These are phyloP conservation scores for Colletes gigas DNA, from an alignment of 1,140 invertebrate species.

Conservation along the genomic window DNA sequence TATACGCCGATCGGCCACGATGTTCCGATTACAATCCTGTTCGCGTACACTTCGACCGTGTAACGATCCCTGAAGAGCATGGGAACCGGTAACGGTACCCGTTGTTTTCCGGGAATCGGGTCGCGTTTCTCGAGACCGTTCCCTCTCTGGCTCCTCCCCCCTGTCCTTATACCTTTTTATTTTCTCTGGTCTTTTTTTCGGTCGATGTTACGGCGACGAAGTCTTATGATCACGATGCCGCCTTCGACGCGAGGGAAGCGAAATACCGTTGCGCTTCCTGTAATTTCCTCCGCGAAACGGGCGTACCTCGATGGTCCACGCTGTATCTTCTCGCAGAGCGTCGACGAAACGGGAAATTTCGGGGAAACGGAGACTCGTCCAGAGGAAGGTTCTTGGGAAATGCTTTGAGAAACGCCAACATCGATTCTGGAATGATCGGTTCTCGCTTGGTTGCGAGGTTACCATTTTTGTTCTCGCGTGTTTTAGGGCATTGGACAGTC, in stretches of 20 bases:
- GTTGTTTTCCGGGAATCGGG: slow-evolving; percentile 50
- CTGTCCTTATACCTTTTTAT: not conserved
- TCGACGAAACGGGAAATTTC: not conserved
- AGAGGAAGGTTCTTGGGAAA: too few species aligned
- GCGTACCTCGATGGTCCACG: too few species aligned
- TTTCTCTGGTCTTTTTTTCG: not conserved
- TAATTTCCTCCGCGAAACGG: slow-evolving; percentile 36
- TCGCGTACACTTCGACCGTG: slow-evolving; percentile 4
- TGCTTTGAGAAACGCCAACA: too few species aligned
- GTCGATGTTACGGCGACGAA: not conserved
- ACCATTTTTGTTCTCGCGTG: too few species aligned
- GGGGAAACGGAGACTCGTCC: not conserved
- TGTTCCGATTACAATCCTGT: slow-evolving; percentile 31
- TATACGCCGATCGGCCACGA: slow-evolving; percentile 38
- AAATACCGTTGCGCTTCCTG: slow-evolving; percentile 52
- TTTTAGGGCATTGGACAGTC: too few species aligned
- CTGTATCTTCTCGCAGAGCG: too few species aligned
- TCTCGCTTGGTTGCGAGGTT: too few species aligned
- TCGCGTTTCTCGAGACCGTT: slow-evolving; percentile 7
- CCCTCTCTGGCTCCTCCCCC: not conserved
- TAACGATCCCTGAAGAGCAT: slow-evolving; percentile 21
- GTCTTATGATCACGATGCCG: slow-evolving; percentile 39
- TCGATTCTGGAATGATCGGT: too few species aligned
- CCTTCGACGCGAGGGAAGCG: slow-evolving; percentile 28
- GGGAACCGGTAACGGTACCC: slow-evolving; percentile 55